Evolutionary conservation across 2,888 invertebrate genomes (phyloP), one percentile per base, ranked within the genome.

Genomic region (Tetanocera ferruginea): DNA sequence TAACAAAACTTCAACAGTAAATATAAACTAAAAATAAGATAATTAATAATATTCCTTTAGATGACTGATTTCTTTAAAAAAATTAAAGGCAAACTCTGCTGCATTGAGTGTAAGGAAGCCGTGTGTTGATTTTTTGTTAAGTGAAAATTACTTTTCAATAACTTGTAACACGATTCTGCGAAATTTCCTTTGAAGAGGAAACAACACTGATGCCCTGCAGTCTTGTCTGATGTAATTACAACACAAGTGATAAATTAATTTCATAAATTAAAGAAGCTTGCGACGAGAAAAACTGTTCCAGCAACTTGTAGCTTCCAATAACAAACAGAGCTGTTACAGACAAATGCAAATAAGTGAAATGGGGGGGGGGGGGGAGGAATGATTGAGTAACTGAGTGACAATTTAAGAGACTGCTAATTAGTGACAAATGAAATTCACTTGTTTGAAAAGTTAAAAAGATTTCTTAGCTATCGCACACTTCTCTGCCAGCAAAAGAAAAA

Each of bases 171-270:
- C 37, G 37, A 6, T 37, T 37, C 8, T 37, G 37, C 5, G 37
- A 37, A 37, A 6, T 37, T 37, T 37, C 8, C 3, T 31, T 37
- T 37, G 5, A 37, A 37, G 3, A 8, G 37, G 37, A 37, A 37
- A 8, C 37, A 37, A 6, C 37, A 37, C 37, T 37, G 37, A 8
- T 23, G 25, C 25, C 66, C n/a, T 66, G 66, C 31, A 75, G 51
- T 75, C 17, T 11, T 19, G 57, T 57, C 71, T 73, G 28, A 75
- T 66, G 67, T 76, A 67, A 76, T 76, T 76, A 76, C 67, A 67
- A 25, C 66, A 17, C 67, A 55, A 67, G 67, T 67, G 67, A 76
- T 67, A 67, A 76, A 67, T 76, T 55, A 67, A 76, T 66, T 67
- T 57, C 19, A 76, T 67, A 34, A 51, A 75, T 67, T 75, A 52